Percentiles rank a stretch among this genome's conserved stretches.
These are phyloP conservation scores for Odontothrips loti DNA, from an alignment of 2,888 invertebrate genomes.

Conservation along the genomic window DNA sequence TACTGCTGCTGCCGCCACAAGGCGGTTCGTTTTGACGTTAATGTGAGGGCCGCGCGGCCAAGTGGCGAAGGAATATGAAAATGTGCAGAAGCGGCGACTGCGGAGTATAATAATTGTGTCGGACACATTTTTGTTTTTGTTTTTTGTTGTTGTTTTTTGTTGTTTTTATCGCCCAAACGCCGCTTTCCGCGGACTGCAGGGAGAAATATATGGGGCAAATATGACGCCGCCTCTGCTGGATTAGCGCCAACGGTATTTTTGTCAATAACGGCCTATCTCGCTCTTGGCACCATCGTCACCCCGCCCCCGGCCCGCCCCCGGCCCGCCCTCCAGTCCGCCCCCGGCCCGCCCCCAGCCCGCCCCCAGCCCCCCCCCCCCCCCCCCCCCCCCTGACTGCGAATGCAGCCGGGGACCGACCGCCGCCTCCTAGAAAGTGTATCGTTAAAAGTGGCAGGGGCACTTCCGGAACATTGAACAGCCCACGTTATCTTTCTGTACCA, in stretches of 20 bases:
- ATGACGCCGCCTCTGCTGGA: neutral
- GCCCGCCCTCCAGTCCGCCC: too few relatives aligned
- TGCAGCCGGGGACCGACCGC: neutral
- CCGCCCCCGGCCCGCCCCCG: too few relatives aligned
- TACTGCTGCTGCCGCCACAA: neutral
- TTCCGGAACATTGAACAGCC: slow-evolving; percentile 15
- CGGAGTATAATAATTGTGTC: too few relatives aligned
- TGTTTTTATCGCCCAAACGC: too few relatives aligned
- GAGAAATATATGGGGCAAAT: too few relatives aligned
- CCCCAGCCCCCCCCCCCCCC: neutral
- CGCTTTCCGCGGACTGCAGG: too few relatives aligned
- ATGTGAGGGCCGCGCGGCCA: neutral
- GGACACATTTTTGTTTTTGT: too few relatives aligned
- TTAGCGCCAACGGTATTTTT: neutral
- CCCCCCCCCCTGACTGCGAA: neutral
- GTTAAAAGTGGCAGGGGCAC: slow-evolving; percentile 15
- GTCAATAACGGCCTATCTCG: neutral
- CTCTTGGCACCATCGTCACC: neutral
- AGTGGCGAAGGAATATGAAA: neutral
- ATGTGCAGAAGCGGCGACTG: too few relatives aligned
- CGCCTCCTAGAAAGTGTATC: neutral
- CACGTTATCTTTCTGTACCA: slow-evolving; percentile 24
- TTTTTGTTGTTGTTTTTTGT: too few relatives aligned
- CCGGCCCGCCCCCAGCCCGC: too few relatives aligned
- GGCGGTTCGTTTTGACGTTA: neutral